Conservation (phyloP, 2,113 vertebrate species). For the Ceratotherium simum region DNA sequence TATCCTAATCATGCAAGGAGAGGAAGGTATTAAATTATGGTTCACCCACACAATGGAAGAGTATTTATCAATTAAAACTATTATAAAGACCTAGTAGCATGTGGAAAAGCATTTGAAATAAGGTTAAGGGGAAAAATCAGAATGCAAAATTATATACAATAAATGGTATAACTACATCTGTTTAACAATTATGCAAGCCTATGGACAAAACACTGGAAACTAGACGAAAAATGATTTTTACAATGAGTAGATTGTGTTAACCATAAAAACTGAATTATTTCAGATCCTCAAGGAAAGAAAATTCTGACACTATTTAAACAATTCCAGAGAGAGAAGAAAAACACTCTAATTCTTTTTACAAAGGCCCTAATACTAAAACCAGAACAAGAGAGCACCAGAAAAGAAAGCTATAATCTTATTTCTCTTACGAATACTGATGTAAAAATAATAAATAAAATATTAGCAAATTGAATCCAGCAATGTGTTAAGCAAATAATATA, state of each 20-base stretch:
- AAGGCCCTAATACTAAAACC: neutral
- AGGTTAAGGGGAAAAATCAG: neutral
- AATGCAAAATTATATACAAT: neutral
- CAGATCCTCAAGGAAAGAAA: conserved; percentile 13
- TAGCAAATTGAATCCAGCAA: conserved; percentile 14
- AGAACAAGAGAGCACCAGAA: neutral
- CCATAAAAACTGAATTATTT: conserved; percentile 45
- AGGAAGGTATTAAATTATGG: neutral
- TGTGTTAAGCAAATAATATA: conserved; percentile 22
- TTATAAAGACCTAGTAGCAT: neutral
- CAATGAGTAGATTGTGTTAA: neutral
- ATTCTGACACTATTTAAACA: conserved; percentile 2
- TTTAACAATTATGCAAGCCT: neutral
- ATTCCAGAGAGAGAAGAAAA: neutral
- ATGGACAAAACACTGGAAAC: neutral
- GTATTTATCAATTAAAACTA: conserved; percentile 17
- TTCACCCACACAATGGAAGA: neutral
- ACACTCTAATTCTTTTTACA: conserved; percentile 6
- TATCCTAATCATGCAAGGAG: neutral
- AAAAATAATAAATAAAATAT: conserved; percentile 54
- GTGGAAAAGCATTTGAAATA: conserved; percentile 24
- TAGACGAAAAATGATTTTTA: conserved; percentile 26
- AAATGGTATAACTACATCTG: neutral
- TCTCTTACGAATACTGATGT: neutral
- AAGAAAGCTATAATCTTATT: conserved; percentile 2